Percentiles rank a stretch among this genome's conserved stretches.
These are phyloP conservation scores for Chaunax sp. DNA, from an alignment of 2,797 vertebrate genomes.

Conservation along the genomic window DNA sequence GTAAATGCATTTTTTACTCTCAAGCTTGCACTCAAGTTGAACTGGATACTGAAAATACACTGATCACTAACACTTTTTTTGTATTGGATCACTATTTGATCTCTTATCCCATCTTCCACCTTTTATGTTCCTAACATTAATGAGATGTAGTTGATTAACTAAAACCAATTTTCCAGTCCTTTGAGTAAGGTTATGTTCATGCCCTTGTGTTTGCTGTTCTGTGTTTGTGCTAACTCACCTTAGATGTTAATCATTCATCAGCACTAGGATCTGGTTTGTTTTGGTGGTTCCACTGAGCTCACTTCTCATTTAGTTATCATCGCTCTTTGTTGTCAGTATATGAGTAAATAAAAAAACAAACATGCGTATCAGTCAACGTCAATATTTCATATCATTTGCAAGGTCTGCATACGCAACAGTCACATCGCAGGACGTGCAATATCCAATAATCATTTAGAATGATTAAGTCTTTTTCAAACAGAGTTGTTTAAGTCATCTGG, in stretches of 20 bases:
- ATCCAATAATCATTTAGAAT: too few species aligned
- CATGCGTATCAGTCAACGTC: too few species aligned
- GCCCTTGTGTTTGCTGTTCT: slow-evolving; percentile 38
- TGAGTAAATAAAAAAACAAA: background rate
- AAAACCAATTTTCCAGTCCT: slow-evolving; percentile 68
- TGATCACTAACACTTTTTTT: background rate
- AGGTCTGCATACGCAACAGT: too few species aligned
- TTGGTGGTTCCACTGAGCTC: slow-evolving; percentile 24
- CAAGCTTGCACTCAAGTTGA: background rate
- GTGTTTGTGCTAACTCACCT: slow-evolving; percentile 29
- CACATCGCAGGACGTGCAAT: too few species aligned
- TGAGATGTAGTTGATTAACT: slow-evolving; percentile 72
- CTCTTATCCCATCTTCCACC: background rate
- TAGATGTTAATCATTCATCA: slow-evolving; percentile 71
- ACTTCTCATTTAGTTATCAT: slow-evolving; percentile 15
- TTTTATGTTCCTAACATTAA: slow-evolving; percentile 9
- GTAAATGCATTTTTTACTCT: background rate
- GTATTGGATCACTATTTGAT: background rate
- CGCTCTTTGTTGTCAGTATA: slow-evolving; percentile 9
- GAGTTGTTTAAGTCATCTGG: too few species aligned
- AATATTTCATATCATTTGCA: too few species aligned
- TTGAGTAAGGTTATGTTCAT: slow-evolving; percentile 52
- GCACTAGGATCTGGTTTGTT: slow-evolving; percentile 30
- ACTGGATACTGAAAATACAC: background rate
- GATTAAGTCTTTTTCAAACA: too few species aligned